Evolutionary conservation across 1,140 invertebrate genomes (phyloP).

Genomic region (Ceratina calcarata): DNA sequence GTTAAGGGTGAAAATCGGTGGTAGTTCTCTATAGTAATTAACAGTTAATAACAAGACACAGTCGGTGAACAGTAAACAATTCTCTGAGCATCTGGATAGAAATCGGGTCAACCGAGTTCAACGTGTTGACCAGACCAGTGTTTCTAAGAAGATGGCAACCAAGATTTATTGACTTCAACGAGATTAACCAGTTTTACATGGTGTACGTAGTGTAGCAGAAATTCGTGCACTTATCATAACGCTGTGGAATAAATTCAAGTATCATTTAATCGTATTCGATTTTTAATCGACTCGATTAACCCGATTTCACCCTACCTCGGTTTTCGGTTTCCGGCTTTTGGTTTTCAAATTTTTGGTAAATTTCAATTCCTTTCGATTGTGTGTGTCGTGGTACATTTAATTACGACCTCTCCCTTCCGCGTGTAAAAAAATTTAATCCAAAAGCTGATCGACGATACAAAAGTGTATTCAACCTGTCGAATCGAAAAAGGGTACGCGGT

Average conservation of each 20-base stretch:
- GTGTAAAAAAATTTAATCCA: slow-evolving; percentile 43
- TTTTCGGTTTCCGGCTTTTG: slow-evolving; percentile 3
- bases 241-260: no score
- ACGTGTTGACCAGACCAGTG: no score
- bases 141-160: no score
- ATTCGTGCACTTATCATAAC: no score
- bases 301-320: background rate
- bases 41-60: slow-evolving; percentile 46
- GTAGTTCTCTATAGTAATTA: slow-evolving; percentile 4
- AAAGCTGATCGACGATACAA: slow-evolving; percentile 31
- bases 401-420: no score
- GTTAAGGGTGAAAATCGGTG: slow-evolving; percentile 17
- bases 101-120: no score
- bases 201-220: no score
- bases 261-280: no score
- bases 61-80: slow-evolving; percentile 42
- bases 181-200: no score
- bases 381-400: slow-evolving; percentile 17
- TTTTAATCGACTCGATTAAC: background rate
- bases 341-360: background rate
- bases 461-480: slow-evolving; percentile 9
- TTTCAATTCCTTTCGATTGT: slow-evolving; percentile 24
- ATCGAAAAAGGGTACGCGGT: background rate
- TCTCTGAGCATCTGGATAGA: background rate
- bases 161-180: no score